Evolutionary conservation across 2,888 invertebrate species (phyloP), one percentile per base, ranked within the genome.

Genomic region (Camptogramma bilineatum): DNA sequence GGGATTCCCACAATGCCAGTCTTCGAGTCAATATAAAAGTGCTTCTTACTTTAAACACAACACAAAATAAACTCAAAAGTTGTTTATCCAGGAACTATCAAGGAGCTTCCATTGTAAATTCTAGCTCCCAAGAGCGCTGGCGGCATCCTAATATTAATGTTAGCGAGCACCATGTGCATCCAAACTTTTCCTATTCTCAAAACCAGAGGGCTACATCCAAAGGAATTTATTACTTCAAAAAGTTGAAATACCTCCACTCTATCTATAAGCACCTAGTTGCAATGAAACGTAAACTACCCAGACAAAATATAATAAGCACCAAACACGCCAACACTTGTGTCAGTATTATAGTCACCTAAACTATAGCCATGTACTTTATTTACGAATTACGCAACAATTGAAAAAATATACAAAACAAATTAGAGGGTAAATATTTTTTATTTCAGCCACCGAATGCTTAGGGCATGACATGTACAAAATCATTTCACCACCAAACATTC

Each of bases 391-490:
- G n/a, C n/a, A n/a, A n/a, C n/a, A n/a, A n/a, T n/a, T n/a, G n/a
- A n/a, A n/a, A n/a, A n/a, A 24, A 24, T 24, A 24, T 24, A 64
- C 62, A 67, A 73, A 66, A 68, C 62, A 54, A 70, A 68, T 69
- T 71, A 42, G 59, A 39, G 61, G 69, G 69, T 44, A 3, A 55
- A 28, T n/a, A 64, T 44, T 76, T 80, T 77, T 73, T 79, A 79
- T 83, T 72, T 85, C 74, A 78, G 80, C 84, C 81, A 77, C 81
- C 83, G 81, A 75, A 75, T 83, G 82, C 79, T 81, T 79, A 75
- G 73, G 75, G 74, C 62, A 73, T 61, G 64, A 71, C 59, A 17
- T 47, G 21, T 9, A 73, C 66, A 66, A 65, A 72, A 57, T 71
- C 71, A 74, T 78, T 75, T 63, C n/a, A 57, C 46, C 61, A 74